Evolutionary conservation across 2,113 vertebrate genomes (phyloP), one percentile per base, ranked within the genome.

Genomic region (Etheostoma spectabile): DNA sequence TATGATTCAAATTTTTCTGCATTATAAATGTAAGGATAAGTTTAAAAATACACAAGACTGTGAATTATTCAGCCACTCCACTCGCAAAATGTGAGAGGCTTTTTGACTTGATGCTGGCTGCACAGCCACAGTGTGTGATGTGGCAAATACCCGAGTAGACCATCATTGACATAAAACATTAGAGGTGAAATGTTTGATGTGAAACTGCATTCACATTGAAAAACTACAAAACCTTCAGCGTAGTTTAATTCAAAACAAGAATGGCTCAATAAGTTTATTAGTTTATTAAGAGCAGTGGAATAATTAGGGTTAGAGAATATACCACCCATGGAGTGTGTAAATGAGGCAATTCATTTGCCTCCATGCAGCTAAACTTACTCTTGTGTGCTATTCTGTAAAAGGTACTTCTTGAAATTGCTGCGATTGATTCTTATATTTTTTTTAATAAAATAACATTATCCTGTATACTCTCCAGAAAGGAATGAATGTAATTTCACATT

Each of bases 1-100:
- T 80, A 62, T 82, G 90, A 92, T 86, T 90, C 84, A 89, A 82
- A 89, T 86, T 79, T 84, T 65, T 66, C 87, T 92, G 89, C 87
- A 93, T 93, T 91, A 93, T 93, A 79, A 91, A 93, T 94, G 83
- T 59, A 88, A 86, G 74, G 86, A 83, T 71, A 82, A 79, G 89
- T 88, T 93, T 93, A 91, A 92, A 93, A 93, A 93, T 93, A 94
- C 81, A 90, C 88, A 81, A 78, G 87, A 66, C 30, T 19, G 69
- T 94, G 70, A 94, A 93, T 93, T 89, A 94, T 94, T 89, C 86
- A 90, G 74, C 65, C 33, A 33, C 75, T 86, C 73, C 65, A 60
- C 62, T 80, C 64, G 72, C 57, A 77, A 27, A 11, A 8, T 57
- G 49, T 13, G 76, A 77, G 79, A 79, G 71, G 75, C 79, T 77